A percentile compares a stretch with the other conserved stretches of the same genome.
phyloP scores from a whole-genome alignment of 2,797 vertebrate genomes.

The Melanogrammus aeglefinus region DNA sequence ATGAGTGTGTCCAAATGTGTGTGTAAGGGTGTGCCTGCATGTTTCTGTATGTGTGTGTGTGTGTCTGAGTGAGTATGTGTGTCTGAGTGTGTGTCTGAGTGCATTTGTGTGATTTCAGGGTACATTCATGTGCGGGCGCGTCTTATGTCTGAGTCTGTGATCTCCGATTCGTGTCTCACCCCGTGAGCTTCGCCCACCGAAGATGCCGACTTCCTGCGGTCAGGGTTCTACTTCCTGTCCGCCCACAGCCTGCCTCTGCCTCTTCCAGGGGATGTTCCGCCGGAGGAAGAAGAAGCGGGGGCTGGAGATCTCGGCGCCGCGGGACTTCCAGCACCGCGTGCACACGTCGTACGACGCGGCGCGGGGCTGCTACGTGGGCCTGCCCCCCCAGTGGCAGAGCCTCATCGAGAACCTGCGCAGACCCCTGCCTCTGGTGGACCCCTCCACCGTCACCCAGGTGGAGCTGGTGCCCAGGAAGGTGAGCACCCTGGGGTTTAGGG shows the following conservation, averaged over 20 bases:
- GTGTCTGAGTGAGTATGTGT: background rate
- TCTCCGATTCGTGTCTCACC: background rate
- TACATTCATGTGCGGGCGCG: background rate
- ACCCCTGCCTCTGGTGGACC: conserved; percentile 88
- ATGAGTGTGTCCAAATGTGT: background rate
- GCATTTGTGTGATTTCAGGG: background rate
- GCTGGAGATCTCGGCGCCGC: conserved; percentile 84
- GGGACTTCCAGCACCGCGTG: conserved; percentile 88
- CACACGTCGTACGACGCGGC: conserved; percentile 85
- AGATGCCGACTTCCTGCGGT: background rate
- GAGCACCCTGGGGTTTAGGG: background rate
- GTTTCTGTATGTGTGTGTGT: conserved; percentile 1
- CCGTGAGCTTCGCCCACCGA: conserved; percentile 5
- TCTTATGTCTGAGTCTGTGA: conserved; percentile 1
- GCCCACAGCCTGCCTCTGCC: conserved; percentile 25
- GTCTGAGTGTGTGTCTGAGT: background rate
- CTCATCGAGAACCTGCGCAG: conserved; percentile 84
- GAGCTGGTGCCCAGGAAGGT: conserved; percentile 86
- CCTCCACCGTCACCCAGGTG: conserved; percentile 81
- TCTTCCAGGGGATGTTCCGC: conserved; percentile 76
- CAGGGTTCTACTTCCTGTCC: conserved; percentile 33
- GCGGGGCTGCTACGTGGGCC: conserved; percentile 83
- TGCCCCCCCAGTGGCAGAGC: conserved; percentile 92
- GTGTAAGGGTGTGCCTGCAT: background rate
- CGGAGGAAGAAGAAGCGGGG: conserved; percentile 81